Percentiles rank a stretch among this genome's conserved stretches.
Evolutionary conservation across 37 sponge, comb jelly and placozoan genomes (phyloP).

Genomic region (Hormiphora californensis): DNA sequence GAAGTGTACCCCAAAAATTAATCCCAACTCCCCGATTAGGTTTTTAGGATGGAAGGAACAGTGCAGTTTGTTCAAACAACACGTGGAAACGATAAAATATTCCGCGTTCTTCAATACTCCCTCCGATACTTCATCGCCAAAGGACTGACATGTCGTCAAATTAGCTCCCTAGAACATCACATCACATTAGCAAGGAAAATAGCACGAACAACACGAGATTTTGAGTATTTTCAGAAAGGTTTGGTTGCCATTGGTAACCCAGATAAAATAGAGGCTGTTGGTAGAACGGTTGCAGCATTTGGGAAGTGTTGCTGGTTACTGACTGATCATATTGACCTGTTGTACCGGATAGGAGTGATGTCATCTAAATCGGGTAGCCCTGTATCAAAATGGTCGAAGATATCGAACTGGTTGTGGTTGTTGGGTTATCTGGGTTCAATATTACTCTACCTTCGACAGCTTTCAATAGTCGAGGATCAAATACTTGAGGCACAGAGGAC

Average conservation of each 20-base stretch:
- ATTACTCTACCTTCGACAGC: not conserved
- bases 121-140: not conserved
- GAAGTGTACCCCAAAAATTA: too few relatives aligned
- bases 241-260: not conserved
- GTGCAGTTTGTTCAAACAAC: not conserved
- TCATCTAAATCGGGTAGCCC: not conserved
- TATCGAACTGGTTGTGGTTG: not conserved
- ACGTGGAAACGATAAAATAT: not conserved
- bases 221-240: not conserved
- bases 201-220: constrained; percentile 5
- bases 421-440: not conserved
- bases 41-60: not conserved
- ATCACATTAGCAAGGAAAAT: not conserved
- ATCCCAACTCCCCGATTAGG: too few relatives aligned
- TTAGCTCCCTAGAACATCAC: not conserved
- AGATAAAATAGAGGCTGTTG: not conserved
- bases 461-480: not conserved
- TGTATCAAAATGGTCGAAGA: not conserved
- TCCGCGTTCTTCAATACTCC: not conserved
- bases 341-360: not conserved
- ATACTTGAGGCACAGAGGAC: too few relatives aligned
- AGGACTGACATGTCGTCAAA: not conserved
- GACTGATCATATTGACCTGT: constrained; percentile 2
- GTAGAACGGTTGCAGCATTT: not conserved
- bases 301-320: constrained; percentile 5